phyloP scores from a whole-genome alignment of 1,140 invertebrate genomes.

The Manduca sexta region DNA sequence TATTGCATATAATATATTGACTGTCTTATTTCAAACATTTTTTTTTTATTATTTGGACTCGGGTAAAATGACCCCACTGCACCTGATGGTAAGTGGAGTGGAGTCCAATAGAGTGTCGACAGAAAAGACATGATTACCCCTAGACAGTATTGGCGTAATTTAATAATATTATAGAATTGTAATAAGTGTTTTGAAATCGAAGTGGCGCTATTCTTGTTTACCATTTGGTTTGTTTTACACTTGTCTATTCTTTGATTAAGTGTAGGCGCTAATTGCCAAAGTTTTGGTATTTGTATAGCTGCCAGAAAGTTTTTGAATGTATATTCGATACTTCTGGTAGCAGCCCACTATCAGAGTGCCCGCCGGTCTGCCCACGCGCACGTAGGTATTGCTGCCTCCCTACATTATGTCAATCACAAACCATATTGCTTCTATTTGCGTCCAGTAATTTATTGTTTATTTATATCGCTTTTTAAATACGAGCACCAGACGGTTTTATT shows the following conservation, averaged over 20 bases:
- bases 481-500: neutral
- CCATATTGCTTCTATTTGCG: constrained; percentile 38
- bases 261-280: constrained; percentile 28
- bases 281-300: constrained; percentile 20
- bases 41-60: too few species aligned
- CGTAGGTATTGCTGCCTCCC: constrained; percentile 37
- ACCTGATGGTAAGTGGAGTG: too few species aligned
- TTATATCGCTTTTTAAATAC: neutral
- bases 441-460: constrained; percentile 5
- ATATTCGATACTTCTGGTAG: constrained; percentile 16
- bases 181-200: too few species aligned
- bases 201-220: too few species aligned
- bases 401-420: constrained; percentile 46
- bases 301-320: constrained; percentile 29
- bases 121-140: too few species aligned
- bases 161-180: neutral
- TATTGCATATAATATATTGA: too few species aligned
- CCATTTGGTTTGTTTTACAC: constrained; percentile 3
- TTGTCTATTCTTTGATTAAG: constrained; percentile 23
- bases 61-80: too few species aligned
- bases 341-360: constrained; percentile 19
- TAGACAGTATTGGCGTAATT: too few species aligned
- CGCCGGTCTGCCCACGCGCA: constrained; percentile 32
- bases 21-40: too few species aligned
- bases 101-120: too few species aligned